Percentiles rank a stretch among this genome's conserved stretches.
Evolutionary conservation across 2,113 vertebrate species (phyloP).

Genomic region (Dasyprocta punctata): DNA sequence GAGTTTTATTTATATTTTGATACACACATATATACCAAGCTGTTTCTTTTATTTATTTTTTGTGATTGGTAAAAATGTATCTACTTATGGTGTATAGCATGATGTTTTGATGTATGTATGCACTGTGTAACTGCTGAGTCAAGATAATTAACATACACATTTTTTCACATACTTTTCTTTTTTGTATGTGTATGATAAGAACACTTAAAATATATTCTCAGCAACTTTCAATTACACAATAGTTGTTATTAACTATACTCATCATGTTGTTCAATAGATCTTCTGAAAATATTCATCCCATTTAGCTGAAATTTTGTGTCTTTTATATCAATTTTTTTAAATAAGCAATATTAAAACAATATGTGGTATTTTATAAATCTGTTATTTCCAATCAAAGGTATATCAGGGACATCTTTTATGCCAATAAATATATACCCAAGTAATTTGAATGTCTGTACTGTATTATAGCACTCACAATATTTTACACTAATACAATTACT

Average conservation of each 20-base stretch:
- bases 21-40: neutral
- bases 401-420: neutral
- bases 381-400: neutral
- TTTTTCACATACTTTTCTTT: neutral
- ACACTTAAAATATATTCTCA: neutral
- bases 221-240: neutral
- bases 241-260: neutral
- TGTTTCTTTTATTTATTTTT: neutral
- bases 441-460: neutral
- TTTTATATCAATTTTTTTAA: neutral
- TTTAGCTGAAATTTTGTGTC: neutral
- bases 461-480: neutral
- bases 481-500: neutral
- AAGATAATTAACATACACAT: neutral
- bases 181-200: neutral
- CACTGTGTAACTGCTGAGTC: neutral
- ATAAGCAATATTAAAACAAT: neutral
- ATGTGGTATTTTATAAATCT: neutral
- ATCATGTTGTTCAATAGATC: neutral
- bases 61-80: neutral
- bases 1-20: neutral
- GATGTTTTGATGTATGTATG: neutral
- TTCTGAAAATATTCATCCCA: neutral
- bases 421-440: neutral
- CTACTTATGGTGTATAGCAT: neutral